phyloP scores from a whole-genome alignment of 2,888 invertebrate species.

The Euplexia lucipara region DNA sequence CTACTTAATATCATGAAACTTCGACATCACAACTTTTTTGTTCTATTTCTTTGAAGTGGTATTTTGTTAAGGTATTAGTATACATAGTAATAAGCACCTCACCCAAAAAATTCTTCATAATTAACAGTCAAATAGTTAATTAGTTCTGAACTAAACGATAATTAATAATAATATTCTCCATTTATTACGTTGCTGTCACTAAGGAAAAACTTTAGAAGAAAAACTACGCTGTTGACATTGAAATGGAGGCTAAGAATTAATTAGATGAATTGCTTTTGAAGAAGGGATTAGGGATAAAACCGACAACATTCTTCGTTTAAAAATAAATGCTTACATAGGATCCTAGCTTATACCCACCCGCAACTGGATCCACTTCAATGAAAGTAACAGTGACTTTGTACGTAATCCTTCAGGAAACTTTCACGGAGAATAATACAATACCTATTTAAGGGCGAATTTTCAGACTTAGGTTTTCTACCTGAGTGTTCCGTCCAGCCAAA shows the following conservation, averaged over 20 bases:
- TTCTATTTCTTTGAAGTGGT: too few species aligned
- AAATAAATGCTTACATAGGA: slow-evolving; percentile 11
- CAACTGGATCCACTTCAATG: slow-evolving; percentile 11
- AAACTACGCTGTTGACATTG: slow-evolving; percentile 1
- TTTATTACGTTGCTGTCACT: not conserved
- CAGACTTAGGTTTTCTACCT: not conserved
- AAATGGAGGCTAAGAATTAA: not conserved
- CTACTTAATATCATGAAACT: too few species aligned
- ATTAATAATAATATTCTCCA: not conserved
- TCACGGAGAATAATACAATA: not conserved
- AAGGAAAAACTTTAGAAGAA: not conserved
- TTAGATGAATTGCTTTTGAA: not conserved
- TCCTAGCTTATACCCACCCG: not conserved
- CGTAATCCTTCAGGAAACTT: slow-evolving; percentile 5
- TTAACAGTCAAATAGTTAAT: too few species aligned
- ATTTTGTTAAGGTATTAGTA: too few species aligned
- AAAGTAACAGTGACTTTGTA: slow-evolving; percentile 9
- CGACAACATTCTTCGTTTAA: slow-evolving; percentile 13
- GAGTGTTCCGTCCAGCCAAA: not conserved
- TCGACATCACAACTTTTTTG: too few species aligned
- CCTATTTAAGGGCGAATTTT: not conserved
- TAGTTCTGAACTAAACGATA: too few species aligned
- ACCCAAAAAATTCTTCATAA: too few species aligned
- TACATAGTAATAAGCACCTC: too few species aligned
- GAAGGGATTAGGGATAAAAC: slow-evolving; percentile 6